Conservation (phyloP, 2,888 invertebrate species). For the Dione juno region DNA sequence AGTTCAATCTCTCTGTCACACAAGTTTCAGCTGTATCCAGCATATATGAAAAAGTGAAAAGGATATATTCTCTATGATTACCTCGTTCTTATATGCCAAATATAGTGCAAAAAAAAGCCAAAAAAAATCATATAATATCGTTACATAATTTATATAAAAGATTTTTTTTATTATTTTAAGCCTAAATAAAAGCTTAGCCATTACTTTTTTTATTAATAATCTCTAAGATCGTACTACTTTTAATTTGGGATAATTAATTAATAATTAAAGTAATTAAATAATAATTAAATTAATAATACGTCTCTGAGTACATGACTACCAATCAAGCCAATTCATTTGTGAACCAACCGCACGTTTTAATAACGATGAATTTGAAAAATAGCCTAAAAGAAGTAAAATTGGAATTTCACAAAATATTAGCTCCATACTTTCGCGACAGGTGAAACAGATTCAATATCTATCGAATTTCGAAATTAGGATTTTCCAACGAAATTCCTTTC, state of each 20-base stretch:
- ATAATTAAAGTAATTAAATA: background rate
- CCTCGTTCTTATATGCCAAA: no score
- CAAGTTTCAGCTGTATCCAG: no score
- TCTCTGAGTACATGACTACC: background rate
- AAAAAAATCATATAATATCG: no score
- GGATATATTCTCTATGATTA: no score
- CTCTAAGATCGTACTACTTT: no score
- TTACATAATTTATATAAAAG: no score
- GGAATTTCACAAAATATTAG: conserved; percentile 38
- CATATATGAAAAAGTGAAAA: no score
- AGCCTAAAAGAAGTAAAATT: conserved; percentile 26
- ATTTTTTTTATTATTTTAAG: no score
- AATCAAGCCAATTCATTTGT: conserved; percentile 16
- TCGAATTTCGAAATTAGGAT: conserved; percentile 36
- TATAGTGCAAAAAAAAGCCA: no score
- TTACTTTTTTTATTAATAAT: no score
- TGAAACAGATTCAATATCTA: conserved; percentile 40
- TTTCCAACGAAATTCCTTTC: conserved; percentile 22
- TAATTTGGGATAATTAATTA: background rate
- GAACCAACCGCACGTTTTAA: conserved; percentile 31
- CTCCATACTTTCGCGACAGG: conserved; percentile 39
- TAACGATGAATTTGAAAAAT: conserved; percentile 37
- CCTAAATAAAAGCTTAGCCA: no score
- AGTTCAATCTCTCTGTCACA: no score
- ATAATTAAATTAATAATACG: background rate